A percentile compares a stretch with the other conserved stretches of the same genome.
Conservation (phyloP, 2,888 invertebrate species). For the Chrysolina americana region DNA sequence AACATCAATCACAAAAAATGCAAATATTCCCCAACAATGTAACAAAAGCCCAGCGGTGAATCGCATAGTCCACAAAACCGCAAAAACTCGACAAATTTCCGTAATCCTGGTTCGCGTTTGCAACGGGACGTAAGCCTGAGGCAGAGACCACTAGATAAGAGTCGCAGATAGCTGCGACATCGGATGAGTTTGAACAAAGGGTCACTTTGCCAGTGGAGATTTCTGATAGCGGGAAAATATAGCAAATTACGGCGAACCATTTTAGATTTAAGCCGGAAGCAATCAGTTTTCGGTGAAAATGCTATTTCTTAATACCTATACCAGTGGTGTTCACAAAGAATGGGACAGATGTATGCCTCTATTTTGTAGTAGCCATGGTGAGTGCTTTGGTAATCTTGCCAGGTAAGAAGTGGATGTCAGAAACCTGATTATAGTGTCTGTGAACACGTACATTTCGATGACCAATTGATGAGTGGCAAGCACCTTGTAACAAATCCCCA, state of each 20-base stretch:
- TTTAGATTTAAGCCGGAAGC: constrained; percentile 4
- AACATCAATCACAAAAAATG: neutral
- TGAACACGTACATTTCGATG: no score
- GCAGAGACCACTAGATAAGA: constrained; percentile 17
- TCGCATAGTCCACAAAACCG: constrained; percentile 31
- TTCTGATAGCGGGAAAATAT: constrained; percentile 35
- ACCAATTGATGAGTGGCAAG: no score
- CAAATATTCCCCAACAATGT: neutral
- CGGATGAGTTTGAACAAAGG: constrained; percentile 43
- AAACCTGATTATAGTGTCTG: no score
- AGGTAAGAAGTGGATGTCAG: no score
- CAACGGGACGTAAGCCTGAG: constrained; percentile 21
- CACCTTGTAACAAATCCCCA: no score
- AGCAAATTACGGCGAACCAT: constrained; percentile 20
- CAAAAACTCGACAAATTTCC: constrained; percentile 41
- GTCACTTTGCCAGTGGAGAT: constrained; percentile 42
- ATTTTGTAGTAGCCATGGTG: no score
- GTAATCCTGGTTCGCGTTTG: constrained; percentile 36
- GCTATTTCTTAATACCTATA: constrained; percentile 13
- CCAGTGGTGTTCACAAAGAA: neutral
- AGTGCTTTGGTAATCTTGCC: no score
- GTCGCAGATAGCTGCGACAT: constrained; percentile 33
- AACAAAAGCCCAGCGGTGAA: constrained; percentile 5
- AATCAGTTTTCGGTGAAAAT: constrained; percentile 8
- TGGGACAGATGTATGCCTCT: no score